phyloP scores from a whole-genome alignment of 2,113 vertebrate species.

The Hippocampus comes region DNA sequence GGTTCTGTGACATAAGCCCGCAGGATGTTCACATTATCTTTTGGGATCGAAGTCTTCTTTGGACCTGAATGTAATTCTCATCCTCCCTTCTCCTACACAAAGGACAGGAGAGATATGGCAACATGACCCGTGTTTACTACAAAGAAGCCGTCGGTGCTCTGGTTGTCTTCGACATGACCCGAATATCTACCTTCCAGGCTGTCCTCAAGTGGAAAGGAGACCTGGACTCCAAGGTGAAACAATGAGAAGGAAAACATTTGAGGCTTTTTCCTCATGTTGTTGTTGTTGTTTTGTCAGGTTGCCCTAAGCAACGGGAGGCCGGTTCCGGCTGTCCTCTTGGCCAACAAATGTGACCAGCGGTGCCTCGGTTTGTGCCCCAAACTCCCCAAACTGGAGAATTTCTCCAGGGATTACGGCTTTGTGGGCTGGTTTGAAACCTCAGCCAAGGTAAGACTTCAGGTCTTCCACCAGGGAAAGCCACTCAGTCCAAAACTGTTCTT shows the following conservation, averaged over 20 bases:
- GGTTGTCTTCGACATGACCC: constrained; percentile 80
- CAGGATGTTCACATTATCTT: not conserved
- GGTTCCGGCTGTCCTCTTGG: constrained; percentile 74
- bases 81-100: not conserved
- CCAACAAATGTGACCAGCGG: constrained; percentile 78
- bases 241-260: not conserved
- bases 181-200: constrained; percentile 76
- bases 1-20: no score
- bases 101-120: constrained; percentile 83
- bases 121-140: constrained; percentile 84
- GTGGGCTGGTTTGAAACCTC: constrained; percentile 78
- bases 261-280: not conserved
- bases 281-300: constrained; percentile 47
- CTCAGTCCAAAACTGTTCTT: not conserved
- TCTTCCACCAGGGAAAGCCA: not conserved
- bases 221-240: constrained; percentile 74
- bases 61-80: not conserved
- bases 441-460: constrained; percentile 67
- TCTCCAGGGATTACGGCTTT: constrained; percentile 73
- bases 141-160: constrained; percentile 78
- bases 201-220: constrained; percentile 81
- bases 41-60: not conserved
- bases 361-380: constrained; percentile 68
- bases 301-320: constrained; percentile 71
- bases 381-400: constrained; percentile 72